Conservation (phyloP, 1,140 invertebrate species). For the Pseudomyrmex concolor region DNA sequence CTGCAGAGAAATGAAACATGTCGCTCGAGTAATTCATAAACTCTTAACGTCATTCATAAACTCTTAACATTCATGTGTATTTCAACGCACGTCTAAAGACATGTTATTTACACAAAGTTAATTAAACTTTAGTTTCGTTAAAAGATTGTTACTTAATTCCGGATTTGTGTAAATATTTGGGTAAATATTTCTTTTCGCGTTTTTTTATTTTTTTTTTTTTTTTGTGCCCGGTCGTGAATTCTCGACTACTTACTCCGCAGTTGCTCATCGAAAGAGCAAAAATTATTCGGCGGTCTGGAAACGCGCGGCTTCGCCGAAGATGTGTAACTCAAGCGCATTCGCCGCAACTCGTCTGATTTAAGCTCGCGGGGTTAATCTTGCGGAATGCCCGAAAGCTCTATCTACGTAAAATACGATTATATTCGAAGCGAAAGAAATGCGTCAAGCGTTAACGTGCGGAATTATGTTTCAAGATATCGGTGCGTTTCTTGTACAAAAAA, state of each 20-base stretch:
- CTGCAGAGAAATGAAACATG: conserved; percentile 17
- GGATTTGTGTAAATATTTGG: too few relatives aligned
- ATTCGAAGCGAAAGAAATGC: conserved; percentile 62
- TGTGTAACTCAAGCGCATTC: conserved; percentile 51
- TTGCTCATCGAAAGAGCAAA: conserved; percentile 34
- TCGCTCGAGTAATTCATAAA: conserved; percentile 29
- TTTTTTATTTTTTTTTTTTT: neutral
- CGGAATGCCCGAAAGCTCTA: conserved; percentile 57
- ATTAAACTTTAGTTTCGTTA: too few relatives aligned
- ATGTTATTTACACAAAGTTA: neutral
- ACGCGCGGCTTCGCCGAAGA: conserved; percentile 23
- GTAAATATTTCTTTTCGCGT: too few relatives aligned
- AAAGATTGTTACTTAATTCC: too few relatives aligned
- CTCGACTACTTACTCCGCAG: neutral
- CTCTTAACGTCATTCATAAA: conserved; percentile 38
- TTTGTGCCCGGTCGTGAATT: conserved; percentile 6
- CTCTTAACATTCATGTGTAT: neutral
- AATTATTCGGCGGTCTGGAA: conserved; percentile 50
- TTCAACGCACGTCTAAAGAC: neutral
- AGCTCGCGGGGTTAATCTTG: conserved; percentile 64
- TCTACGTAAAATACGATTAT: conserved; percentile 60
- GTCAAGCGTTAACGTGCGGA: conserved; percentile 33
- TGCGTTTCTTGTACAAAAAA: neutral
- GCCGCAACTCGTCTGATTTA: conserved; percentile 56
- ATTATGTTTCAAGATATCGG: conserved; percentile 37